Evolutionary conservation across 2,113 vertebrate genomes (phyloP).

Genomic region (Hystrix brachyura): DNA sequence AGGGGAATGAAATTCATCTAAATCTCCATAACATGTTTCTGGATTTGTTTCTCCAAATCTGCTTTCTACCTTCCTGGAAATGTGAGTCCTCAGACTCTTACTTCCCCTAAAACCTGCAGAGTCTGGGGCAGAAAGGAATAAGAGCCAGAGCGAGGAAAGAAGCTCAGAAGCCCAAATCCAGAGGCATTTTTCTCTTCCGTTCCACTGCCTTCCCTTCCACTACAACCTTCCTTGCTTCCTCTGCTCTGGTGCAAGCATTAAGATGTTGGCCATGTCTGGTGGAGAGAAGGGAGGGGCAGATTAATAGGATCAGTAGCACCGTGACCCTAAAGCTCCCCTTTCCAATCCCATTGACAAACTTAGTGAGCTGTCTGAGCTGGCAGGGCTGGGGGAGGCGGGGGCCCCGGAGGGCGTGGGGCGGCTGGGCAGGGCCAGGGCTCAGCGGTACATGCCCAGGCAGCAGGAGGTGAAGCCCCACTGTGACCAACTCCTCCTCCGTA

Average conservation of each 20-base stretch:
- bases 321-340: slow-evolving; percentile 73
- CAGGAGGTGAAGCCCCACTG: background rate
- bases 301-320: slow-evolving; percentile 81
- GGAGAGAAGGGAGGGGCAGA: slow-evolving; percentile 69
- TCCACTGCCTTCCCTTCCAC: background rate
- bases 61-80: slow-evolving; percentile 16
- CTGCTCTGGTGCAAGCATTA: slow-evolving; percentile 63
- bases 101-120: background rate
- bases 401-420: background rate
- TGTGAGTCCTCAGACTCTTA: background rate
- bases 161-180: background rate
- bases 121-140: background rate
- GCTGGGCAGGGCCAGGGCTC: background rate
- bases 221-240: background rate
- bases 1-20: background rate
- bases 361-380: slow-evolving; percentile 64
- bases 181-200: background rate
- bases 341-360: slow-evolving; percentile 80
- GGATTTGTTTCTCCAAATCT: background rate
- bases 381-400: background rate
- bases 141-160: background rate
- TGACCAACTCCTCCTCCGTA: background rate
- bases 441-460: background rate
- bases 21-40: background rate
- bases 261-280: slow-evolving; percentile 70